phyloP scores from a whole-genome alignment of 2,113 vertebrate genomes.

The Scartelaos histophorus region DNA sequence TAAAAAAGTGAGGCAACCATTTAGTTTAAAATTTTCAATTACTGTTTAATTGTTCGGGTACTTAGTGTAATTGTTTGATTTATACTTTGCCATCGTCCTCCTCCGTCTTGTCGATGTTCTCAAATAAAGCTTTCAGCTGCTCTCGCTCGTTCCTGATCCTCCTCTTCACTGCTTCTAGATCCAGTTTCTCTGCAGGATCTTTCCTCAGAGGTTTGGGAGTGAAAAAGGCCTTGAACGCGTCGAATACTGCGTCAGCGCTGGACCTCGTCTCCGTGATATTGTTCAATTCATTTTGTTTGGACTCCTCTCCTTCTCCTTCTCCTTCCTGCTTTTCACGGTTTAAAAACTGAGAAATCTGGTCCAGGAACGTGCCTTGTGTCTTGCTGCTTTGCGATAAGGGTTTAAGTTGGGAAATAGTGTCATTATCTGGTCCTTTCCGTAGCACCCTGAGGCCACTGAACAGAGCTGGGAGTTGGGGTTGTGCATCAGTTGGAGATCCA shows the following conservation, averaged over 20 bases:
- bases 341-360: slow-evolving; percentile 88
- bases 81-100: slow-evolving; percentile 70
- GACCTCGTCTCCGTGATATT: slow-evolving; percentile 55
- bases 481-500: slow-evolving; percentile 71
- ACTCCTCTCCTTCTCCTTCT: slow-evolving; percentile 60
- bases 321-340: slow-evolving; percentile 73
- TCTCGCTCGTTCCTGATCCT: slow-evolving; percentile 87
- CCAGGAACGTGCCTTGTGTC: slow-evolving; percentile 79
- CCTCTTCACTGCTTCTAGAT: slow-evolving; percentile 83
- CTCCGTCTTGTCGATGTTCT: slow-evolving; percentile 67
- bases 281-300: slow-evolving; percentile 61
- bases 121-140: slow-evolving; percentile 85
- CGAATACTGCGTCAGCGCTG: slow-evolving; percentile 84
- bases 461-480: slow-evolving; percentile 82
- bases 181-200: slow-evolving; percentile 78
- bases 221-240: slow-evolving; percentile 92
- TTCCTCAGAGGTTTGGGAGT: slow-evolving; percentile 82
- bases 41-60: too few species aligned
- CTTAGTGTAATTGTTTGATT: background rate
- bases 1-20: too few species aligned
- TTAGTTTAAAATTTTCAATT: too few species aligned
- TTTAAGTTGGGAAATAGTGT: slow-evolving; percentile 80
- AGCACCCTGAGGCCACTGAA: slow-evolving; percentile 87
- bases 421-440: slow-evolving; percentile 81
- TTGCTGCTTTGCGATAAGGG: slow-evolving; percentile 63